Percentiles rank a stretch among this genome's conserved stretches.
Conservation (phyloP, 2,888 invertebrate genomes). For the Nephrotoma guestfalica region DNA sequence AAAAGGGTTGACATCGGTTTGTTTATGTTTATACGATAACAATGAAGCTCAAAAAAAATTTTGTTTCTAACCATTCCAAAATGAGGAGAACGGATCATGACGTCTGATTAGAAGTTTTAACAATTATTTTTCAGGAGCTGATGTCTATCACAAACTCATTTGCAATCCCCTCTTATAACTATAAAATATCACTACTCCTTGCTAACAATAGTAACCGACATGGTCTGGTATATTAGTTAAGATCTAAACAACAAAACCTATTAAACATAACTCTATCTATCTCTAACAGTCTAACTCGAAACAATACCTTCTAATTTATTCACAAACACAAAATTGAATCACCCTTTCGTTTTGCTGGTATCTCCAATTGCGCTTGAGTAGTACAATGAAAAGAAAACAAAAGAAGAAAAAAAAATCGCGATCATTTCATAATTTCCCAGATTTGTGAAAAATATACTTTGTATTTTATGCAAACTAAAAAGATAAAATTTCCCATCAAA, state of each 20-base stretch:
- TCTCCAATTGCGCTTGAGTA: not conserved
- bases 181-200: too few relatives aligned
- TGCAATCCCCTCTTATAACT: too few relatives aligned
- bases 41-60: too few relatives aligned
- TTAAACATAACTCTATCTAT: not conserved
- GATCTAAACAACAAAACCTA: not conserved
- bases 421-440: not conserved
- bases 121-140: too few relatives aligned
- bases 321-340: not conserved
- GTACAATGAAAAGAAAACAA: not conserved
- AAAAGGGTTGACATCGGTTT: too few relatives aligned
- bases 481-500: not conserved
- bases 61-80: too few relatives aligned
- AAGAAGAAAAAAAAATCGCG: not conserved
- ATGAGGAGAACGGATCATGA: too few relatives aligned
- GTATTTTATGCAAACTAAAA: not conserved
- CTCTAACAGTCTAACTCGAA: not conserved
- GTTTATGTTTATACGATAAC: too few relatives aligned
- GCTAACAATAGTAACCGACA: too few relatives aligned
- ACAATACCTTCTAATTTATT: not conserved
- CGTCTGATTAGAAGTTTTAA: too few relatives aligned
- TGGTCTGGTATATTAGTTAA: too few relatives aligned
- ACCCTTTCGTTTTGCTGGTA: not conserved
- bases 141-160: too few relatives aligned
- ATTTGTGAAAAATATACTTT: not conserved